Evolutionary conservation across 2,113 vertebrate species (phyloP).

Genomic region (Anhinga anhinga): DNA sequence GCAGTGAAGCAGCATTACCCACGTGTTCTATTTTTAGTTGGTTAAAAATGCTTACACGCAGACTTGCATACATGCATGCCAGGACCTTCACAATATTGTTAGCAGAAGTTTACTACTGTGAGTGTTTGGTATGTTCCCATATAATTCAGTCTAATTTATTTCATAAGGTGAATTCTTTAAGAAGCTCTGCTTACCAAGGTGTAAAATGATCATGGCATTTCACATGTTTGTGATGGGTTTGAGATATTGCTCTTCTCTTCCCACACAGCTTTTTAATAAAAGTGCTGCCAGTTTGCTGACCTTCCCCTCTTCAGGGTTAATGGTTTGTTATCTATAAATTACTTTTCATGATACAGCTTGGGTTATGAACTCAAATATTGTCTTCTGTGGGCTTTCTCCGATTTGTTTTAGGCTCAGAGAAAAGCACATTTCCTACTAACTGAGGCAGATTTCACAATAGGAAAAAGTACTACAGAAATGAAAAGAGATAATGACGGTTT

Average conservation of each 20-base stretch:
- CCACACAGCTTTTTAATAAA: conserved; percentile 23
- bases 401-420: conserved; percentile 2
- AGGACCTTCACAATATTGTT: not conserved
- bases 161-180: not conserved
- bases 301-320: conserved; percentile 44
- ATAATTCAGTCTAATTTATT: not conserved
- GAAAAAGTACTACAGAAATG: not conserved
- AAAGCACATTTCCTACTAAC: not conserved
- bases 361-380: not conserved
- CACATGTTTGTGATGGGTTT: not conserved
- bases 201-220: not conserved
- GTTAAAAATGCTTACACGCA: not conserved
- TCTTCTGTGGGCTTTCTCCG: not conserved
- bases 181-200: not conserved
- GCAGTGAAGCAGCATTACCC: not conserved
- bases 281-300: not conserved
- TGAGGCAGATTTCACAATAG: not conserved
- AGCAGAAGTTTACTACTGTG: not conserved
- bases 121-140: not conserved
- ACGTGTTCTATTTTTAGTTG: not conserved
- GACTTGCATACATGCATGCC: not conserved
- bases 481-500: not conserved
- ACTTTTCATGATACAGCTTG: not conserved
- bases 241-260: not conserved
- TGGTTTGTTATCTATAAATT: conserved; percentile 35